phyloP scores from a whole-genome alignment of 2,113 vertebrate genomes.

The Tragulus kanchil region DNA sequence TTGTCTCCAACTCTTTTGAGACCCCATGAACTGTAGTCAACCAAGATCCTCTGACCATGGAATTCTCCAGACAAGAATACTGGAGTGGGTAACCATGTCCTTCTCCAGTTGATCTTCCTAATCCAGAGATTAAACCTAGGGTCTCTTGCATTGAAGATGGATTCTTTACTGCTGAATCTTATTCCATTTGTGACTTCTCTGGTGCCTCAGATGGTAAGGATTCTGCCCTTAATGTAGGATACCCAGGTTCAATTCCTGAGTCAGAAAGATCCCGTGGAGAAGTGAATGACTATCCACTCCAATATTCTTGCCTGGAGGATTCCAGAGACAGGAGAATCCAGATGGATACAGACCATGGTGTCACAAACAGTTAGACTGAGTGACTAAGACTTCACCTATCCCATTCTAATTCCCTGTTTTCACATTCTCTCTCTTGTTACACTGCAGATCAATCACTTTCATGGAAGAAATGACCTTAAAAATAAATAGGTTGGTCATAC shows the following conservation, averaged over 20 bases:
- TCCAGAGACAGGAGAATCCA: neutral
- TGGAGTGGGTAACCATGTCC: neutral
- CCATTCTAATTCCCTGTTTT: neutral
- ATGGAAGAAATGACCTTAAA: neutral
- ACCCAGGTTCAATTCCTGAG: rapidly evolving
- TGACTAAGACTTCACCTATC: neutral
- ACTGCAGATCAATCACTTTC: neutral
- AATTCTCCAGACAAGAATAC: neutral
- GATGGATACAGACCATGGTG: neutral
- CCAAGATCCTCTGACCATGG: neutral
- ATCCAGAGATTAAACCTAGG: neutral
- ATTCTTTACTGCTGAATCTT: neutral
- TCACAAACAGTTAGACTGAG: neutral
- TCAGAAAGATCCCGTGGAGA: neutral
- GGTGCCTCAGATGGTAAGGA: neutral
- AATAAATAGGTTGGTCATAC: neutral
- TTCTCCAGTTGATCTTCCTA: neutral
- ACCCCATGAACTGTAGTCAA: neutral
- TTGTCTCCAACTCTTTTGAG: neutral
- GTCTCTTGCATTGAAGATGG: neutral
- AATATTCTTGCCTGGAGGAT: neutral
- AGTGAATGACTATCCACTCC: neutral
- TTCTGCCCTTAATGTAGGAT: neutral
- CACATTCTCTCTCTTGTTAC: neutral
- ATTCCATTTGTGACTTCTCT: neutral